Evolutionary conservation across 2,888 invertebrate genomes (phyloP).

Genomic region (Spicauda simplicius): DNA sequence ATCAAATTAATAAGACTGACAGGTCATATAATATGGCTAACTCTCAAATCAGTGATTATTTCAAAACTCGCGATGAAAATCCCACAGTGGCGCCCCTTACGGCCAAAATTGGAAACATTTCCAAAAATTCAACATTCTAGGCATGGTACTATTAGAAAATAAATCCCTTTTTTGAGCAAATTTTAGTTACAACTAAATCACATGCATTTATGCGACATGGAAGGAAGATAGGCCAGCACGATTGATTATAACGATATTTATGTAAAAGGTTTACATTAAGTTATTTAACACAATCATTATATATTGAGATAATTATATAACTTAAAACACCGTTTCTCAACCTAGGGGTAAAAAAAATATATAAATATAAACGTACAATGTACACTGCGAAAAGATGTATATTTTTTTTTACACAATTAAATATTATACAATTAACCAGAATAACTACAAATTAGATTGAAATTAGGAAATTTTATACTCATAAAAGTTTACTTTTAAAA

Average conservation of each 20-base stretch:
- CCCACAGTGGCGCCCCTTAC: not conserved
- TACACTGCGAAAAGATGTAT: too few relatives aligned
- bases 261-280: not conserved
- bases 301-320: not conserved
- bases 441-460: too few relatives aligned
- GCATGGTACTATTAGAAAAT: not conserved
- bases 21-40: too few relatives aligned
- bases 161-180: not conserved
- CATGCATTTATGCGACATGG: not conserved
- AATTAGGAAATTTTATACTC: too few relatives aligned
- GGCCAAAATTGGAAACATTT: not conserved
- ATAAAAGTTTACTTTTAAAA: too few relatives aligned
- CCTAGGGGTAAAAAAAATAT: not conserved
- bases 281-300: not conserved
- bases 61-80: too few relatives aligned
- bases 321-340: not conserved
- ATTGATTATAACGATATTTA: not conserved
- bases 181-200: not conserved
- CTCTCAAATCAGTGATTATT: not conserved
- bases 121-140: not conserved
- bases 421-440: too few relatives aligned
- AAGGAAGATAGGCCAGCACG: not conserved
- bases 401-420: too few relatives aligned
- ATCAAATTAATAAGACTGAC: too few relatives aligned
- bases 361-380: too few relatives aligned